Percentiles rank a stretch among this genome's conserved stretches.
These are phyloP conservation scores for Scrobipalpa atriplicella DNA, from an alignment of 2,888 invertebrate species.

Conservation along the genomic window DNA sequence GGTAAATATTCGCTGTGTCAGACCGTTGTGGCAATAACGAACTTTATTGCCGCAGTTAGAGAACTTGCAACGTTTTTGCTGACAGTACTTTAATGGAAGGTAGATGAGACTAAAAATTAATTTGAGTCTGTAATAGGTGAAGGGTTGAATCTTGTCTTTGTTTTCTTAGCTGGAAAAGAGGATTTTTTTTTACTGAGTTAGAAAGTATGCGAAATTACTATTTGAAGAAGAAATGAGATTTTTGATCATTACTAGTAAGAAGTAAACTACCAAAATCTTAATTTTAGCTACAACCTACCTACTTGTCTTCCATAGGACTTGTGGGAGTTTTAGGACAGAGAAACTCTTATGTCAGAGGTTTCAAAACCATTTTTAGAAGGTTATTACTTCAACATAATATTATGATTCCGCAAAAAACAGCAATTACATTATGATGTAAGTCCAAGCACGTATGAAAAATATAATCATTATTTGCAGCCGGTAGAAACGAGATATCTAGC, in stretches of 20 bases:
- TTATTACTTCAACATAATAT: too few relatives aligned
- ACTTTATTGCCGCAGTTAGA: constrained; percentile 14
- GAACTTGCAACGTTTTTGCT: constrained; percentile 17
- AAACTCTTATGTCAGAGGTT: too few relatives aligned
- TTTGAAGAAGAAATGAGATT: too few relatives aligned
- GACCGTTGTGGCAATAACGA: constrained; percentile 18
- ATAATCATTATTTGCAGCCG: constrained; percentile 1
- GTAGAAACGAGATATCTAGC: neutral
- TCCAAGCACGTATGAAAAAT: constrained; percentile 8
- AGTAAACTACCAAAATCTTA: too few relatives aligned
- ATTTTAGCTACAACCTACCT: too few relatives aligned
- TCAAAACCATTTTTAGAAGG: too few relatives aligned
- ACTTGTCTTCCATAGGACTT: too few relatives aligned
- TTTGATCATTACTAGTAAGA: too few relatives aligned
- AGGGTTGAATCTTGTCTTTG: neutral
- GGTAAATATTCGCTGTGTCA: constrained; percentile 40
- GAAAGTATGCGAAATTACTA: too few relatives aligned
- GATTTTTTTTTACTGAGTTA: neutral
- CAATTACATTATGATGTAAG: neutral
- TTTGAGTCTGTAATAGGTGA: neutral
- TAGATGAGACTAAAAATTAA: neutral
- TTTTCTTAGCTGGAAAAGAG: neutral
- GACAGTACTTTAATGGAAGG: constrained; percentile 2
- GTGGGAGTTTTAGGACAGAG: too few relatives aligned
- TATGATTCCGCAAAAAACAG: too few relatives aligned